phyloP scores from a whole-genome alignment of 2,113 vertebrate genomes.

The Scalopus aquaticus region DNA sequence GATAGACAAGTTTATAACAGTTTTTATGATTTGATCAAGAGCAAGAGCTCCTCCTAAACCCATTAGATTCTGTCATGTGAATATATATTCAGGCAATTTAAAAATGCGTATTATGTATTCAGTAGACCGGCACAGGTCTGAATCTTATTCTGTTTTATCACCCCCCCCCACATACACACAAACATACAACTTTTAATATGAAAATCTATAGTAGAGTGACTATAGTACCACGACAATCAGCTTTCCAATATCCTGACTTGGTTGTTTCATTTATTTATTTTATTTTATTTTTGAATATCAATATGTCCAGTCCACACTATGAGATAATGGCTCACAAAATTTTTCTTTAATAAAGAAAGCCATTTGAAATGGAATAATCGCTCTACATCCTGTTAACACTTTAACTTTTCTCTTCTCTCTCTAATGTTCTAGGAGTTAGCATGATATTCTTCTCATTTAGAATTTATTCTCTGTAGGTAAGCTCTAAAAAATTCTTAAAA shows the following conservation, averaged over 20 bases:
- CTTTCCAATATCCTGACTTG: slow-evolving; percentile 66
- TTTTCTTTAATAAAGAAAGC: slow-evolving; percentile 39
- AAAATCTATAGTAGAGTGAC: slow-evolving; percentile 72
- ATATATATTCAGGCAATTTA: slow-evolving; percentile 84
- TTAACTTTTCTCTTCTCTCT: slow-evolving; percentile 38
- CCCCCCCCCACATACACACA: background rate
- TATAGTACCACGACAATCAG: slow-evolving; percentile 20
- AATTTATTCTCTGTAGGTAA: slow-evolving; percentile 9
- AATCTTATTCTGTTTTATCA: slow-evolving; percentile 77
- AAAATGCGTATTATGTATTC: slow-evolving; percentile 82
- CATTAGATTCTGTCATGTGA: slow-evolving; percentile 83
- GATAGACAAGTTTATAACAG: slow-evolving; percentile 84
- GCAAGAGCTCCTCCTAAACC: slow-evolving; percentile 81
- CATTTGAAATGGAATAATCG: slow-evolving; percentile 61
- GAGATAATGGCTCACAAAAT: slow-evolving; percentile 57
- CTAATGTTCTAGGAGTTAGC: background rate
- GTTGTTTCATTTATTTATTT: slow-evolving; percentile 60
- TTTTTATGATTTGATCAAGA: slow-evolving; percentile 87
- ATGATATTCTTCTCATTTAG: slow-evolving; percentile 18
- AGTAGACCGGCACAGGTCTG: slow-evolving; percentile 78
- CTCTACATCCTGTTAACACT: slow-evolving; percentile 17
- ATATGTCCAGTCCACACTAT: slow-evolving; percentile 42
- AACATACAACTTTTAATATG: slow-evolving; percentile 32
- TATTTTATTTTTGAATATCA: slow-evolving; percentile 67
- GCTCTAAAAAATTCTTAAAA: slow-evolving; percentile 15